Percentiles rank a stretch among this genome's conserved stretches.
Conservation (phyloP, 2,797 vertebrate species). For the Tapera naevia region DNA sequence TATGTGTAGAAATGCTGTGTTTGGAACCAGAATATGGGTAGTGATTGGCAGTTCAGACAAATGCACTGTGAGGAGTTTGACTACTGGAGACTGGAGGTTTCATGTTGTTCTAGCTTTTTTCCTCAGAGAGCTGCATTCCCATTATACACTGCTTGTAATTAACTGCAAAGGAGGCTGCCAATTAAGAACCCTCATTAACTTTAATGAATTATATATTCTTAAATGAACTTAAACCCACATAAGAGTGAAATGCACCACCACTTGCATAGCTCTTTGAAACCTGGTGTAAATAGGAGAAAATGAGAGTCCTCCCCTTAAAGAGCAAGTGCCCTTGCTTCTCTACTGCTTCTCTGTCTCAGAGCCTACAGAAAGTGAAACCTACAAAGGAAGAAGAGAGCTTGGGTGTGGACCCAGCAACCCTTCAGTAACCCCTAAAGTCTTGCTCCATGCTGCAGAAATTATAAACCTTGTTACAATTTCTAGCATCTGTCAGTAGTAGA, state of each 20-base stretch:
- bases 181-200: neutral
- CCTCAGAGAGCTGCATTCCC: neutral
- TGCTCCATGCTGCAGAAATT: neutral
- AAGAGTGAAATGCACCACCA: neutral
- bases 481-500: too few relatives aligned
- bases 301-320: neutral
- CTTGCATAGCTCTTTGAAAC: neutral
- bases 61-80: neutral
- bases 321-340: neutral
- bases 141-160: neutral
- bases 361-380: conserved; percentile 9
- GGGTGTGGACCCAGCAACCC: neutral
- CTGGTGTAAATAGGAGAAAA: neutral
- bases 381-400: neutral
- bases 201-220: neutral
- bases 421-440: neutral
- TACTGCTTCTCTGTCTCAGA: neutral
- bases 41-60: neutral
- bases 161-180: neutral
- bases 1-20: neutral
- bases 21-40: neutral
- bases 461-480: neutral
- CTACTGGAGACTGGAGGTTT: neutral
- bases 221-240: neutral
- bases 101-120: neutral